Percentiles rank a stretch among this genome's conserved stretches.
phyloP scores from a whole-genome alignment of 2,797 vertebrate genomes.

The Nannoperca obscura region DNA sequence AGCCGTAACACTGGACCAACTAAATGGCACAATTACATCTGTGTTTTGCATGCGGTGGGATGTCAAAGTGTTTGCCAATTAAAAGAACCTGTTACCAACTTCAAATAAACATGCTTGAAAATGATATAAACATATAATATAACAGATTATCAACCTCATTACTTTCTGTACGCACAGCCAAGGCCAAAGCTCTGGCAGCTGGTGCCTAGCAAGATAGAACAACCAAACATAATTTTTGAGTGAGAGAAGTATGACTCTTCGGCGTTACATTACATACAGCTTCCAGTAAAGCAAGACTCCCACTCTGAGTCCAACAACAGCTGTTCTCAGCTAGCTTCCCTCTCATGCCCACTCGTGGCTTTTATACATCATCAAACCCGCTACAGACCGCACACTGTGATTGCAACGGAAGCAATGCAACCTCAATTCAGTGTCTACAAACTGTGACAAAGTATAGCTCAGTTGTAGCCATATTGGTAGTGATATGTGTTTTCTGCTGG shows the following conservation, averaged over 20 bases:
- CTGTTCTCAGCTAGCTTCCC: neutral
- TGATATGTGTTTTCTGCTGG: neutral
- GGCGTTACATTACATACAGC: neutral
- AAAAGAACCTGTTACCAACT: neutral
- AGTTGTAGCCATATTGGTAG: neutral
- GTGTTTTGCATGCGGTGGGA: neutral
- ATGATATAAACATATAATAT: neutral
- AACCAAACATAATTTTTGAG: neutral
- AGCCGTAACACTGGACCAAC: neutral
- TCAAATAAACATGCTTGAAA: slow-evolving; percentile 23
- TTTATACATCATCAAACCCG: slow-evolving; percentile 1
- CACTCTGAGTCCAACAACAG: slow-evolving; percentile 1
- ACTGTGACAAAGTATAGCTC: neutral
- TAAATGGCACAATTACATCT: slow-evolving; percentile 8
- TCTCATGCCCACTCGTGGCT: slow-evolving; percentile 2
- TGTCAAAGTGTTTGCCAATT: neutral
- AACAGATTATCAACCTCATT: neutral
- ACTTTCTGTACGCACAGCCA: neutral
- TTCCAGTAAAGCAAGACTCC: slow-evolving; percentile 30
- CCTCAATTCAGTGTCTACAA: neutral
- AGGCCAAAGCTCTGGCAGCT: neutral
- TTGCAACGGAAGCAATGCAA: neutral
- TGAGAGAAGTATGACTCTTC: neutral
- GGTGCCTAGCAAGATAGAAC: neutral
- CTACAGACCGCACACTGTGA: neutral